phyloP scores from a whole-genome alignment of 2,888 invertebrate species.

The Hydrotaea diabolus region DNA sequence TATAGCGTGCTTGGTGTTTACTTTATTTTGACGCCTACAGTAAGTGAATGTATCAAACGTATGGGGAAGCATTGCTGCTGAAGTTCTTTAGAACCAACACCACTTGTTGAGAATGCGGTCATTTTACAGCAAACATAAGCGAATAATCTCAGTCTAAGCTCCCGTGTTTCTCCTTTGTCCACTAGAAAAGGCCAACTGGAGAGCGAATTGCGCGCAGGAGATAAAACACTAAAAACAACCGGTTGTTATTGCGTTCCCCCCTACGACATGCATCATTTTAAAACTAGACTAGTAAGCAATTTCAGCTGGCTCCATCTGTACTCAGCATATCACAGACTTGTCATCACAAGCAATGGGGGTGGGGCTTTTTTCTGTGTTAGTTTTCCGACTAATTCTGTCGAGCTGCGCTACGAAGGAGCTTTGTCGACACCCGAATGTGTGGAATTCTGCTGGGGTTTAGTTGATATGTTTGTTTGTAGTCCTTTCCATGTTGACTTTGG shows the following conservation, averaged over 20 bases:
- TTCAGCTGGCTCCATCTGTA: not conserved
- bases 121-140: constrained; percentile 21
- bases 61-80: not conserved
- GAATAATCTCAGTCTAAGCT: constrained; percentile 15
- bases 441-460: not conserved
- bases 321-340: too few relatives aligned
- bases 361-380: not conserved
- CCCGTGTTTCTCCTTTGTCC: not conserved
- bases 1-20: too few relatives aligned
- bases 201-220: not conserved
- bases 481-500: constrained; percentile 25
- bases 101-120: constrained; percentile 59
- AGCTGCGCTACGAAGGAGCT: not conserved
- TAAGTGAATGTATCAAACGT: too few relatives aligned
- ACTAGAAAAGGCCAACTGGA: not conserved
- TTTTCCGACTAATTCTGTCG: not conserved
- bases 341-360: not conserved
- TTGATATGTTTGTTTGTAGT: not conserved
- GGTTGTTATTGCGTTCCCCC: not conserved
- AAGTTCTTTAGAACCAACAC: not conserved
- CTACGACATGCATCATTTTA: constrained; percentile 5
- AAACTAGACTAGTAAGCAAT: constrained; percentile 5
- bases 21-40: too few relatives aligned
- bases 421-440: not conserved
- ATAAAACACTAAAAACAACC: not conserved